Percentiles rank a stretch among this genome's conserved stretches.
Conservation (phyloP, 2,113 vertebrate species). For the Trinectes maculatus region DNA sequence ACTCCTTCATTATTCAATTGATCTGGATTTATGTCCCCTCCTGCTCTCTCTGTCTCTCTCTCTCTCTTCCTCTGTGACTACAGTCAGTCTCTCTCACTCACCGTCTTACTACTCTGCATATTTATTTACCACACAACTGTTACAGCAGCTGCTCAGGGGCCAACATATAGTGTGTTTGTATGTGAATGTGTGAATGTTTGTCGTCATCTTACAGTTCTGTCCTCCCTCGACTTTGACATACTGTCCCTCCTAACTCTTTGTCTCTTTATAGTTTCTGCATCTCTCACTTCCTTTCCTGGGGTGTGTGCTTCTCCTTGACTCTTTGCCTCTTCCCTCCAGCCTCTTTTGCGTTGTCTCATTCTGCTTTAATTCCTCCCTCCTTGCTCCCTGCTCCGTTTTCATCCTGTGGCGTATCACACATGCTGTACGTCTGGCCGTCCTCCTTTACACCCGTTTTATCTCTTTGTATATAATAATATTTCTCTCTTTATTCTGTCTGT, state of each 20-base stretch:
- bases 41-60: constrained; percentile 1
- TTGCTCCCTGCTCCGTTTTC: too few relatives aligned
- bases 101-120: constrained; percentile 8
- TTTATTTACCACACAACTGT: not conserved
- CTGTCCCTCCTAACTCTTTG: not conserved
- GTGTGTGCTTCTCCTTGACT: not conserved
- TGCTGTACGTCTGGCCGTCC: not conserved
- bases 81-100: not conserved
- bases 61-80: not conserved
- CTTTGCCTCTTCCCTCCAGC: constrained; percentile 5
- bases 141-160: not conserved
- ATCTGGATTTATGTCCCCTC: constrained; percentile 65
- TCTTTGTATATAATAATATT: not conserved
- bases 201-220: too few relatives aligned
- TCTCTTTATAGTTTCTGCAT: not conserved
- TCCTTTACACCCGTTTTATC: not conserved
- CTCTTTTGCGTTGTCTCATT: not conserved
- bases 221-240: not conserved
- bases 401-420: not conserved
- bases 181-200: not conserved
- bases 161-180: not conserved
- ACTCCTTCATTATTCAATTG: constrained; percentile 79
- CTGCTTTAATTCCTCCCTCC: not conserved
- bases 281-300: not conserved
- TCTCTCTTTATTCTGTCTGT: not conserved